Base-by-base conservation (phyloP, 2,113 vertebrate genomes). In the Oceanodroma tethys region DNA sequence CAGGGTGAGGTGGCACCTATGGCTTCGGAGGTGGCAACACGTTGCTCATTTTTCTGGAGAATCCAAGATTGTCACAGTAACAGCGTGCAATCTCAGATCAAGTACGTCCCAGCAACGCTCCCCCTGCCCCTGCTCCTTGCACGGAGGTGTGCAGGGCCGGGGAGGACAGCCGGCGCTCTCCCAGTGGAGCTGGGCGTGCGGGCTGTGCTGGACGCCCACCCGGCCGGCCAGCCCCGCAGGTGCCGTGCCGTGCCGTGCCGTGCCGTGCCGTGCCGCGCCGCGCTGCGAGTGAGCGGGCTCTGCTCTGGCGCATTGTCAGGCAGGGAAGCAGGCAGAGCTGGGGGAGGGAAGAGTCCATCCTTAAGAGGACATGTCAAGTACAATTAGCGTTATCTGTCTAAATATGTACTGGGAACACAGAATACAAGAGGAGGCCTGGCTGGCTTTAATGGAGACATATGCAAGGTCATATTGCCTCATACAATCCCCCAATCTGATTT, bases 401-500 rank as follows among this genome's bases (percentile, higher is more conserved):
- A 98, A 98, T 97, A 97, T 97, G 98, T 98, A 98, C 98, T 98
- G 97, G 97, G 98, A 97, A 98, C 96, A 89, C 95, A 97, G 97
- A 98, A 96, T 96, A 98, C 98, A 97, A 97, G 86, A 68, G 86
- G 79, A 87, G 97, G 98, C 97, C 96, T 96, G 97, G 98, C 98
- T 98, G 98, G 98, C 98, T 98, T 98, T 98, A 98, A 97, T 95
- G 97, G 96, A 98, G 96, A 98, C 98, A 95, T 93, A 97, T 93
- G 97, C 99, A 99, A 99, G 98, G 99, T 99, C 99, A 98, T 98
- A 98, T 98, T 97, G 96, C 97, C 98, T 98, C 97, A 98, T 96
- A 95, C 98, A 98, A 98, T 98, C 98, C 98, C 97, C 97, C 98
- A 99, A 98, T 99, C 98, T 98, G 98, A 99, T 99, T 99, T 98